phyloP scores from a whole-genome alignment of 2,797 vertebrate genomes.

The Etheostoma perlongum region DNA sequence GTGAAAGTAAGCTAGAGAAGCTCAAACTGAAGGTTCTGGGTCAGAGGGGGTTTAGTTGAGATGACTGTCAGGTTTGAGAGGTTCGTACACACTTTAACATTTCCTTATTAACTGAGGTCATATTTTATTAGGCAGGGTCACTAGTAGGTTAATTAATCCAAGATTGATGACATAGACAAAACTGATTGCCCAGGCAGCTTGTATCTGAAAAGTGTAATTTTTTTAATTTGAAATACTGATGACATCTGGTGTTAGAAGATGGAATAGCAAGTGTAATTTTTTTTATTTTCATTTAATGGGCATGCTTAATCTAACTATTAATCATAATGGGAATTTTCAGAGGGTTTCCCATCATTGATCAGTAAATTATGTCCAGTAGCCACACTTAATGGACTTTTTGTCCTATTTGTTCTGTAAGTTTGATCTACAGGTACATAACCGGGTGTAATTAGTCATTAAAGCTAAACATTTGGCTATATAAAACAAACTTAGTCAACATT shows the following conservation, averaged over 20 bases:
- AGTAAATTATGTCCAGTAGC: background rate
- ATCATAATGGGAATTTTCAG: constrained; percentile 42
- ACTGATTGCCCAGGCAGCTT: background rate
- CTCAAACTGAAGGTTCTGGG: constrained; percentile 1
- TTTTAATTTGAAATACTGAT: constrained; percentile 12
- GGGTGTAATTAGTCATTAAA: constrained; percentile 3
- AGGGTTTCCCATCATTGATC: constrained; percentile 30
- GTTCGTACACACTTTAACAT: background rate
- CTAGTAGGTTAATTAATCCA: background rate
- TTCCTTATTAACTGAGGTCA: background rate
- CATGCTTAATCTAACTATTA: constrained; percentile 24
- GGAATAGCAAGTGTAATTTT: constrained; percentile 40
- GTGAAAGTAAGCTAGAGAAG: background rate
- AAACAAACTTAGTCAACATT: constrained; percentile 26
- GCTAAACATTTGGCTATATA: background rate
- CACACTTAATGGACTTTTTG: background rate
- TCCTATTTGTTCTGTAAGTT: background rate
- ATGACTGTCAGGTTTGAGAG: background rate
- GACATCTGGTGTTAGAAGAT: constrained; percentile 66
- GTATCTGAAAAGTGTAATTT: background rate
- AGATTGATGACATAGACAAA: constrained; percentile 1
- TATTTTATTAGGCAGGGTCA: constrained; percentile 16
- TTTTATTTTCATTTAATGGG: constrained; percentile 8
- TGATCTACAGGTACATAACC: background rate
- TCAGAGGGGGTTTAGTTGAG: background rate